phyloP scores from a whole-genome alignment of 2,797 vertebrate genomes.

The Peromyscus eremicus region DNA sequence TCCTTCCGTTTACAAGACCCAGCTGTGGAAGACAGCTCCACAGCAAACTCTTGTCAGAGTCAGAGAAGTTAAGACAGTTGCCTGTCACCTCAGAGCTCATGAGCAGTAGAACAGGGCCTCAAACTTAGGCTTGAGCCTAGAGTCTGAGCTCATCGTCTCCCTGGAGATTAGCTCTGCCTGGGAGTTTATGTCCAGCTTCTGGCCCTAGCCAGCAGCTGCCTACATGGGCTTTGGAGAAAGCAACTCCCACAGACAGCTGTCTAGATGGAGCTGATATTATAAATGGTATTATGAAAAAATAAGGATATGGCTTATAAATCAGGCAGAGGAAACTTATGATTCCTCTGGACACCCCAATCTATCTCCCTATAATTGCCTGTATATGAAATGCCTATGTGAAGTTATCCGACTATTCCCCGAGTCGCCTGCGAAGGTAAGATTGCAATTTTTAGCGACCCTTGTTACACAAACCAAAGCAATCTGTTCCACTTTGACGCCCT shows the following conservation, averaged over 20 bases:
- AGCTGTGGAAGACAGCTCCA: background rate
- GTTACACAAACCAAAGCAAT: conserved; percentile 73
- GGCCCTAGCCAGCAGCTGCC: background rate
- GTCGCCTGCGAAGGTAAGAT: conserved; percentile 69
- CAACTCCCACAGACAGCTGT: conserved; percentile 72
- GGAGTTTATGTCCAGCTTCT: background rate
- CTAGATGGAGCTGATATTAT: conserved; percentile 70
- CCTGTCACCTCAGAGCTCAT: background rate
- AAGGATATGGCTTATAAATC: conserved; percentile 81
- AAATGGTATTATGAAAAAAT: conserved; percentile 82
- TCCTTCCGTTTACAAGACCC: background rate
- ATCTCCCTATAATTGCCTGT: conserved; percentile 81
- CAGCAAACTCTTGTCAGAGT: background rate
- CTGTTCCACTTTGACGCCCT: conserved; percentile 41
- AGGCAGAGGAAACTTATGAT: conserved; percentile 80
- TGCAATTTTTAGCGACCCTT: conserved; percentile 65
- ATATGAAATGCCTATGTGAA: conserved; percentile 72
- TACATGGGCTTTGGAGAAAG: conserved; percentile 52
- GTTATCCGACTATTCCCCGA: conserved; percentile 44
- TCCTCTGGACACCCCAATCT: conserved; percentile 80
- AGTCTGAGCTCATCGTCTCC: background rate
- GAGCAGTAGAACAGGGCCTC: background rate
- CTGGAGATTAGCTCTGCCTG: background rate
- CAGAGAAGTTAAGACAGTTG: background rate
- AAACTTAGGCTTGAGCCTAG: background rate